Evolutionary conservation across 2,797 vertebrate genomes (phyloP).

Genomic region (Pangasius larnaudii): DNA sequence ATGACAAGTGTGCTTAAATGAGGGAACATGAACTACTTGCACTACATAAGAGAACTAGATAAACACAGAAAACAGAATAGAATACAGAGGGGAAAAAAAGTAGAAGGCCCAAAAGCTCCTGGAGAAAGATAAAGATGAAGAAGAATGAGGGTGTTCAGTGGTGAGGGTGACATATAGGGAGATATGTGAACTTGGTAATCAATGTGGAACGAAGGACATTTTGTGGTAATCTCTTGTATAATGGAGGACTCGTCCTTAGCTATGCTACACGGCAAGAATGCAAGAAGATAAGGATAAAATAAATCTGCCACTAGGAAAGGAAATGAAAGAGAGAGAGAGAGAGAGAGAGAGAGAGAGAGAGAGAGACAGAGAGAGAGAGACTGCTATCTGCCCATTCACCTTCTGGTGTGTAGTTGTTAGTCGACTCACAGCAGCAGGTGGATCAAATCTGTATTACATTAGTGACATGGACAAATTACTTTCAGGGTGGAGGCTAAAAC

Average conservation of each 20-base stretch:
- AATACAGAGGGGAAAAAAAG: constrained; percentile 30
- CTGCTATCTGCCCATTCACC: constrained; percentile 6
- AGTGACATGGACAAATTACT: constrained; percentile 28
- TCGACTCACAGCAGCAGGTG: constrained; percentile 35
- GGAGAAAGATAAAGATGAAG: constrained; percentile 24
- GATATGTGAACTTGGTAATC: constrained; percentile 48
- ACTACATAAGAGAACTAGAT: background rate
- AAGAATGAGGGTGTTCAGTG: constrained; percentile 10
- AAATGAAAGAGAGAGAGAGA: background rate
- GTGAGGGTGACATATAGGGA: constrained; percentile 27
- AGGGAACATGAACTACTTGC: background rate
- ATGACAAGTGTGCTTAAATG: background rate
- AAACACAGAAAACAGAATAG: constrained; percentile 47
- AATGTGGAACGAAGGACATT: constrained; percentile 39
- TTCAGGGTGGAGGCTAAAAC: constrained; percentile 27
- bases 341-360: background rate
- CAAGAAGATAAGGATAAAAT: background rate
- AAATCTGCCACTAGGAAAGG: background rate
- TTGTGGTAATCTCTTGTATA: constrained; percentile 40
- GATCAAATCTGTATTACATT: constrained; percentile 51
- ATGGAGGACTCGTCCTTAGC: constrained; percentile 37
- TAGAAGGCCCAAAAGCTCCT: constrained; percentile 1
- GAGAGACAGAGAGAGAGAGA: background rate
- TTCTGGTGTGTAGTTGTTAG: constrained; percentile 33
- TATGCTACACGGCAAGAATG: background rate